Evolutionary conservation across 2,113 vertebrate species (phyloP), one percentile per base, ranked within the genome.

Genomic region (Ictalurus punctatus): DNA sequence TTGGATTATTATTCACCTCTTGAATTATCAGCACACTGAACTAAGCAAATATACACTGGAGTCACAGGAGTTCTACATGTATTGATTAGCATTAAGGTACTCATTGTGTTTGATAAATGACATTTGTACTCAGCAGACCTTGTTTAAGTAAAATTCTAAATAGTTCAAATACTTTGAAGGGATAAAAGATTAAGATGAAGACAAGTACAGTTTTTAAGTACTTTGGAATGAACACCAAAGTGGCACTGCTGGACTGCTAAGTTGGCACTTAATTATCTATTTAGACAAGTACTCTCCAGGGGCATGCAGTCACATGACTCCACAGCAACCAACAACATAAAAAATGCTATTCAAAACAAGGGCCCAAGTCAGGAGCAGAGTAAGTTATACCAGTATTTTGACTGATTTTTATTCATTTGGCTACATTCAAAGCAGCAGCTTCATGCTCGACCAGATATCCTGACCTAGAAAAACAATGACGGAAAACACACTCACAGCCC

Each of bases 361-460:
- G 56, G 52, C 80, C 74, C 27, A 84, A 73, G 74, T 86, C 87
- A 19, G 71, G 73, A 61, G 73, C 30, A 63, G 59, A 34, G 74
- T 84, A 88, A 83, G 90, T 84, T 73, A 48, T 48, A 63, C 21
- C 59, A 80, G 23, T 6, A 81, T 84, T 92, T 89, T 87, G 76
- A 90, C 89, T 89, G 88, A 84, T 86, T 89, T 92, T 89, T n/a
- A 69, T 59, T 88, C 81, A 74, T 92, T 90, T 90, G 91, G 79
- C 56, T 90, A 90, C 84, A 92, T 86, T 89, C 91, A 92, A 92
- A 92, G 56, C 90, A 90, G 90, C 69, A 83, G 83, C 80, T 63
- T 78, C 67, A 81, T 86, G 84, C 90, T 81, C 54, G 27, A 69
- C 37, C 61, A 88, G 84, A 69, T 79, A 82, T 58, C 80, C 83